Evolutionary conservation across 1,140 invertebrate genomes (phyloP), one percentile per base, ranked within the genome.

Genomic region (Procambarus clarkii): DNA sequence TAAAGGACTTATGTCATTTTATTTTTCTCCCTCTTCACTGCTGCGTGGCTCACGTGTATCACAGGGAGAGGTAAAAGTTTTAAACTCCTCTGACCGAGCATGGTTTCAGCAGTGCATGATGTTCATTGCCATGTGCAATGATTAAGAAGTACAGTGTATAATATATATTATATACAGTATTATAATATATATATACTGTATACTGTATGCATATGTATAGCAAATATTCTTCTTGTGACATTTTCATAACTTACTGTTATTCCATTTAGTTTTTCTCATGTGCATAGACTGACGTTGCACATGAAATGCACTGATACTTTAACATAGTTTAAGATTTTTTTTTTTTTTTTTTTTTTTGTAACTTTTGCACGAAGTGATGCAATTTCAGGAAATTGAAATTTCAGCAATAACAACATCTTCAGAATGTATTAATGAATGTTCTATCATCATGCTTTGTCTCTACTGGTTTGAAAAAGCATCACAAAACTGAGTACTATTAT

Each of bases 1-100:
- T 74, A 0, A 0, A 24, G 15, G 82, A 85, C 82, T 85, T 74
- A 85, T 71, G 34, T n/a, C 44, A 69, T 85, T 13, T 85, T 88
- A 54, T 54, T 79, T 44, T 88, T 82, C 79, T 81, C 48, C 64
- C 46, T 81, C 60, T 82, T 88, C 64, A 88, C 79, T 82, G 86
- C 86, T 88, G 86, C 86, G 78, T 60, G 78, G 86, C 64, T 44
- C 34, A 34, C 78, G 8, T 81, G 60, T 60, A 46, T 81, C 64
- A 69, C 86, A 88, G 86, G 86, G 86, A 88, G 86, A 88, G 86
- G 86, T 88, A 88, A 88, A 50, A 60, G 18, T 54, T 34, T 88
- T 71, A 24, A 69, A 50, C 45, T 45, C 76, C 11, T 34, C 64
- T 85, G 82, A 85, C 82, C 82, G 74, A 69, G 82, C 82, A 85